phyloP scores from a whole-genome alignment of 2,888 invertebrate species.

The Eupithecia exiguata region DNA sequence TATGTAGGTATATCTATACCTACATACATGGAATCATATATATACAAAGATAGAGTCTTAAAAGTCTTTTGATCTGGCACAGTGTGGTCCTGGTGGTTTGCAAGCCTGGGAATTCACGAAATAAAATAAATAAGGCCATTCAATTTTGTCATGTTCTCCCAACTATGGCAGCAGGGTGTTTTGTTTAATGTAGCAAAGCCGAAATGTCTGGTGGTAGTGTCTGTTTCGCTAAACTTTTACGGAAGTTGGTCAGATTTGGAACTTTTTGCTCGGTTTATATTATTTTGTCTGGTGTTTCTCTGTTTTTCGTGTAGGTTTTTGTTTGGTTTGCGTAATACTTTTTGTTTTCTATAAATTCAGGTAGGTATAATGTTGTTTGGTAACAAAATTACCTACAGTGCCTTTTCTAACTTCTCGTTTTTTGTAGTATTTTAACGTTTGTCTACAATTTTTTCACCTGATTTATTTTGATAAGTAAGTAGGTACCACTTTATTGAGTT shows the following conservation, averaged over 20 bases:
- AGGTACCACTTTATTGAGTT: neutral
- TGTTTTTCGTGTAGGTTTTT: slow-evolving; percentile 35
- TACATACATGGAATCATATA: too few species aligned
- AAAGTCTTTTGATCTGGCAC: neutral
- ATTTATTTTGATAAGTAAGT: neutral
- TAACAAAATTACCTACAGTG: too few species aligned
- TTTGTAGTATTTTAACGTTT: neutral
- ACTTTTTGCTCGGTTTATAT: slow-evolving; percentile 34
- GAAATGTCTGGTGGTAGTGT: slow-evolving; percentile 32
- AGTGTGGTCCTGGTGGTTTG: neutral
- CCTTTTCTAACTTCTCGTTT: neutral
- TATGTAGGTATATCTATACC: too few species aligned
- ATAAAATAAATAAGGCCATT: slow-evolving; percentile 3
- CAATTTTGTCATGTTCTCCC: slow-evolving; percentile 31
- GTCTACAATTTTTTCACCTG: neutral
- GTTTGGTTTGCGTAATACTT: neutral
- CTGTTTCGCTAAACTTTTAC: slow-evolving; percentile 43
- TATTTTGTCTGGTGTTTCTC: slow-evolving; percentile 40
- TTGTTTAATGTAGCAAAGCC: slow-evolving; percentile 40
- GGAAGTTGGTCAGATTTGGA: slow-evolving; percentile 43
- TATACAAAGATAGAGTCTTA: neutral
- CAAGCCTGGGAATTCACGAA: neutral
- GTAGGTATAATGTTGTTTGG: neutral
- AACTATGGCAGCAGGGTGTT: slow-evolving; percentile 33
- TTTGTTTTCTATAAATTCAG: slow-evolving; percentile 1